Evolutionary conservation across 2,888 invertebrate genomes (phyloP).

Genomic region (Brenthis hecate): DNA sequence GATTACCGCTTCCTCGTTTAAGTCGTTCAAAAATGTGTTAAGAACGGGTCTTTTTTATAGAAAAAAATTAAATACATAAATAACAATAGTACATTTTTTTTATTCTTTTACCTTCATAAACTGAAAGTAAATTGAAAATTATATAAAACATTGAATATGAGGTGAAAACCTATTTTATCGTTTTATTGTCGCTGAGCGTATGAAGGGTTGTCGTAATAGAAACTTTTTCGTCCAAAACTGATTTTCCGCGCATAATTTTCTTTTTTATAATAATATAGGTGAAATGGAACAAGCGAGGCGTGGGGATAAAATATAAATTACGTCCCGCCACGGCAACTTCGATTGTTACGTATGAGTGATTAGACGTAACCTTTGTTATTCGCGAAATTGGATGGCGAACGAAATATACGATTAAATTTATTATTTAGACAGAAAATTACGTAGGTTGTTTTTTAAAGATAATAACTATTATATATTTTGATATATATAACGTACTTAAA

Average conservation of each 20-base stretch:
- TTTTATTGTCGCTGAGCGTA: constrained; percentile 15
- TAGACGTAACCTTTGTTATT: constrained; percentile 12
- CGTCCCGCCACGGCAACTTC: constrained; percentile 12
- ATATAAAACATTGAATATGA: neutral
- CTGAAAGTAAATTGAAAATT: no score
- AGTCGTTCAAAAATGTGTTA: no score
- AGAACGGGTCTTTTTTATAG: no score
- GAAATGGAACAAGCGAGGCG: constrained; percentile 26
- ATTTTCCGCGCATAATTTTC: constrained; percentile 28
- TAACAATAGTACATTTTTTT: no score
- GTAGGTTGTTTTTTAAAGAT: neutral
- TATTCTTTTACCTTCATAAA: no score
- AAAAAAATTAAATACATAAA: no score
- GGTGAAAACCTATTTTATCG: constrained; percentile 10
- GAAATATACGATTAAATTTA: constrained; percentile 1
- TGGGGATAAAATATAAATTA: constrained; percentile 25
- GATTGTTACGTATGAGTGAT: constrained; percentile 22
- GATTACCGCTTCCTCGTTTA: no score
- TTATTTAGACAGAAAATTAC: neutral
- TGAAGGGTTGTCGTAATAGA: constrained; percentile 27
- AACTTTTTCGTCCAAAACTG: constrained; percentile 19
- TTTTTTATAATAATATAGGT: constrained; percentile 22
- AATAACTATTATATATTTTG: neutral
- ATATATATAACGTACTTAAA: no score
- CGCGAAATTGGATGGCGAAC: constrained; percentile 1